These are phyloP conservation scores for Orgyia antiqua DNA, from an alignment of 2,888 invertebrate species.

Conservation along the genomic window DNA sequence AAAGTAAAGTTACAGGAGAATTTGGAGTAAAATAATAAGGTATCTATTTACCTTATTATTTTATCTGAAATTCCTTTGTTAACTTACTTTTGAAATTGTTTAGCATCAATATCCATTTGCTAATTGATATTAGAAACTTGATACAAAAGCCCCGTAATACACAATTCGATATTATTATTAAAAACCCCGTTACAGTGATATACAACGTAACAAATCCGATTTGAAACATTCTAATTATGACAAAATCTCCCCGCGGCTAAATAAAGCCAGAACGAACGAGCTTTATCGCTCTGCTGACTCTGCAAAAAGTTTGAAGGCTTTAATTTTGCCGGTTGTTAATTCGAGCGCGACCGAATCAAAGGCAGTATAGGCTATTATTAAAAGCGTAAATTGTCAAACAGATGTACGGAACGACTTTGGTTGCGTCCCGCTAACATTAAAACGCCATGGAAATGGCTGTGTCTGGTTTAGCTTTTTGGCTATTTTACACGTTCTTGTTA, in stretches of 20 bases:
- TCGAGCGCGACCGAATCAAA: constrained; percentile 70
- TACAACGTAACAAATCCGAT: no score
- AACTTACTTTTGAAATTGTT: no score
- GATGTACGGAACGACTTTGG: constrained; percentile 67
- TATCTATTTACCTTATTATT: no score
- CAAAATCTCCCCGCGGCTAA: constrained; percentile 40
- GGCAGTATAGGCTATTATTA: constrained; percentile 70
- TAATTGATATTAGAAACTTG: no score
- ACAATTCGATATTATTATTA: no score
- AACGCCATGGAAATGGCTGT: constrained; percentile 58
- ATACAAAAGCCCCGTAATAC: no score
- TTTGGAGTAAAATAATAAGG: no score
- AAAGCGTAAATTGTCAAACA: constrained; percentile 77
- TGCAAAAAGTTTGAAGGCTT: constrained; percentile 69
- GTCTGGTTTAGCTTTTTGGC: constrained; percentile 31
- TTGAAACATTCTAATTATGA: constrained; percentile 47
- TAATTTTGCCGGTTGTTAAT: constrained; percentile 72
- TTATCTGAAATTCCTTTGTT: no score
- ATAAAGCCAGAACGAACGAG: constrained; percentile 38
- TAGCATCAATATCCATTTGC: no score
- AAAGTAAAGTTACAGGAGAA: no score
- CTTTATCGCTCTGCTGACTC: constrained; percentile 43
- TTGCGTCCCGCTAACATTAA: constrained; percentile 54
- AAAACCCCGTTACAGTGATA: no score
- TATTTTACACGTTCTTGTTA: constrained; percentile 26